These are phyloP conservation scores for Dufourea novaeangliae DNA, from an alignment of 1,140 invertebrate genomes.

Conservation along the genomic window DNA sequence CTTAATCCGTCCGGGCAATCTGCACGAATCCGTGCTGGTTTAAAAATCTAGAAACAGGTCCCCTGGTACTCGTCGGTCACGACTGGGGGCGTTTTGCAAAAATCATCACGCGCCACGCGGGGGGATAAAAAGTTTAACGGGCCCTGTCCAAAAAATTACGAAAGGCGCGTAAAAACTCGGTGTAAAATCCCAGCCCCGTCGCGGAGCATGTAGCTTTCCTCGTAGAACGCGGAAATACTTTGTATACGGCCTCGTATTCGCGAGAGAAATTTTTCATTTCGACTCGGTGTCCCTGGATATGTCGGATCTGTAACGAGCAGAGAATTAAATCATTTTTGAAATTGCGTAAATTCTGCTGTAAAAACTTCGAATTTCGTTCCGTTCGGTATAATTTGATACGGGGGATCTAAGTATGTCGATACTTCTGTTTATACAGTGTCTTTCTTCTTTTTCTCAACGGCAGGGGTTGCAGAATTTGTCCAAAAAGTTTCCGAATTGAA, in stretches of 20 bases:
- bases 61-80: background rate
- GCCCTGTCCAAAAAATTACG: slow-evolving; percentile 28
- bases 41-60: slow-evolving; percentile 22
- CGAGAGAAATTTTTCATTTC: background rate
- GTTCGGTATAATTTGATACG: no score
- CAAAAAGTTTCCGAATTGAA: no score
- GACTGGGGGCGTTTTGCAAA: slow-evolving; percentile 22
- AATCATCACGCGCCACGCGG: slow-evolving; percentile 28
- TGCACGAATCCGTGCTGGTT: slow-evolving; percentile 26
- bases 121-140: slow-evolving; percentile 31
- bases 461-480: no score
- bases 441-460: no score
- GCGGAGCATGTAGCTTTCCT: background rate
- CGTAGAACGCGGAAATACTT: background rate
- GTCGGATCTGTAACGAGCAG: no score
- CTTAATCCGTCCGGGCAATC: slow-evolving; percentile 35
- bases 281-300: no score
- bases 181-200: background rate
- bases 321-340: no score
- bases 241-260: background rate
- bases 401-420: no score
- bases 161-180: background rate
- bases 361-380: no score
- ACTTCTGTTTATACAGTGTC: no score
- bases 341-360: no score